Evolutionary conservation across 2,113 vertebrate genomes (phyloP), one percentile per base, ranked within the genome.

Genomic region (Dipodomys stephensi): DNA sequence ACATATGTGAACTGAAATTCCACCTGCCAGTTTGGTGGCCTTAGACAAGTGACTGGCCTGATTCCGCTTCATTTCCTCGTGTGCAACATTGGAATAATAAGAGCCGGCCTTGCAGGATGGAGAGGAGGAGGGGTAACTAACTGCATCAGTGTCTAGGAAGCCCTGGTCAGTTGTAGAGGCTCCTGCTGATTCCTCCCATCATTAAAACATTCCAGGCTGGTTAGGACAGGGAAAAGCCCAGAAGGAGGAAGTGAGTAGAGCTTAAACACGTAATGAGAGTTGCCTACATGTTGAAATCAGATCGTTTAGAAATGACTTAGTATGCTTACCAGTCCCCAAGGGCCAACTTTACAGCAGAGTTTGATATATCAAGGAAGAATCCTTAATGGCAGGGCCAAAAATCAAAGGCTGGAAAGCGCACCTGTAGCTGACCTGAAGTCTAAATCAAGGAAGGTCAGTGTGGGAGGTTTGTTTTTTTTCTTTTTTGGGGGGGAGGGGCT

Each of bases 251-350:
- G 25, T n/a, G 35, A 39, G 27, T 49, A 8, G 46, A 82, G 60
- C 44, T 85, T 88, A 46, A 73, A 77, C 69, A 32, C 25, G 46
- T 72, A 86, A n/a, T 87, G 72, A 87, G 35, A 74, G 92, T 90
- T 46, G 35, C 85, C 68, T 81, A 39, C 46, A 65, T 53, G 60
- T 60, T 44, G 44, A 92, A 79, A 76, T 71, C 46, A 77, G 27
- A 46, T 46, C 30, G 57, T 68, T 80, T 67, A 92, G 62, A 39
- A 88, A 83, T 81, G 87, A 93, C 25, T 82, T 81, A 57, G 12
- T 57, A 71, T 77, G 83, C 20, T 69, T 81, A 39, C 84, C 11
- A 28, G 19, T 73, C 46, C 49, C 53, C 53, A 83, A 67, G 68
- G 62, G 69, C 64, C 65, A 82, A 57, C 32, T 82, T 90, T 15